A percentile compares a stretch with the other conserved stretches of the same genome.
Conservation (phyloP, 2,888 invertebrate species). For the Rhabditophanes sp. region DNA sequence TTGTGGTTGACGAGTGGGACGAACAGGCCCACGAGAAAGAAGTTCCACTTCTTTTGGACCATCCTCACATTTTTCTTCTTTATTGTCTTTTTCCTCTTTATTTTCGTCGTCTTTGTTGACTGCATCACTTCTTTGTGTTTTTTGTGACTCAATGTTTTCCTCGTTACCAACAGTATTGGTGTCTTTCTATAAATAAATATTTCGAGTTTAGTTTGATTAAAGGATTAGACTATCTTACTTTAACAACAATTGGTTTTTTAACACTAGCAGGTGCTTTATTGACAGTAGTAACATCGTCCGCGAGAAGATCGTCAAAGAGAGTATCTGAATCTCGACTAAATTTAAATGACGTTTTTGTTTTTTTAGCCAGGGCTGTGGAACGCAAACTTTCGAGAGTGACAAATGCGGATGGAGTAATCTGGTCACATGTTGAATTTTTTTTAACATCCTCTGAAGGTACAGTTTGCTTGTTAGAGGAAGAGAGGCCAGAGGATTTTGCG, state of each 20-base stretch:
- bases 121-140: constrained; percentile 1
- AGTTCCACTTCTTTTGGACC: constrained; percentile 22
- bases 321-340: constrained; percentile 25
- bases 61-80: constrained; percentile 9
- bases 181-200: constrained; percentile 3
- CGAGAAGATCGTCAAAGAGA: constrained; percentile 29
- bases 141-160: constrained; percentile 4
- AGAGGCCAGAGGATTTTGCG: no score
- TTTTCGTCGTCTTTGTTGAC: constrained; percentile 7
- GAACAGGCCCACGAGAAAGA: constrained; percentile 36
- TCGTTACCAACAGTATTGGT: neutral
- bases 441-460: no score
- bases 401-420: constrained; percentile 29
- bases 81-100: constrained; percentile 4
- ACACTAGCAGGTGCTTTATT: no score
- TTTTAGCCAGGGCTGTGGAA: constrained; percentile 35
- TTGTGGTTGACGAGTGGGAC: constrained; percentile 10
- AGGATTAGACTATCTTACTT: constrained; percentile 8
- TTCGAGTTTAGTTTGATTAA: constrained; percentile 4
- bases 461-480: no score
- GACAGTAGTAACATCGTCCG: no score
- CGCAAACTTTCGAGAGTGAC: constrained; percentile 35
- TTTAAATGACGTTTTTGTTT: constrained; percentile 39
- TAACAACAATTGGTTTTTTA: constrained; percentile 5
- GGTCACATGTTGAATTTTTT: constrained; percentile 12